Evolutionary conservation across 2,888 invertebrate genomes (phyloP).

Genomic region (Ptilodon capucinus): DNA sequence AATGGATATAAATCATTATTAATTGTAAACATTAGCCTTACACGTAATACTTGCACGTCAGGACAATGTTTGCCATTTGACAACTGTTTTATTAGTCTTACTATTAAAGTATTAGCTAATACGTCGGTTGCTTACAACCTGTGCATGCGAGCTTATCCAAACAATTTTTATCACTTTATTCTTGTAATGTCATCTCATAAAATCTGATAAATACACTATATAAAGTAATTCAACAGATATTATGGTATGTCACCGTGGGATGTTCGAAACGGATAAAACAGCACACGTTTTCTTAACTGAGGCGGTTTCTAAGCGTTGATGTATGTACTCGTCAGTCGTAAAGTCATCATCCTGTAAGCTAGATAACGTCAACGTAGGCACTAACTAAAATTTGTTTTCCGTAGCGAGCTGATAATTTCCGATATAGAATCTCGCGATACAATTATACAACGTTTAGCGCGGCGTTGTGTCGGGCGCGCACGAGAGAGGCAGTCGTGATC

Average conservation of each 20-base stretch:
- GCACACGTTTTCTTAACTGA: not conserved
- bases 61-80: not conserved
- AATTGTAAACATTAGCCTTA: constrained; percentile 22
- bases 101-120: not conserved
- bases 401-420: constrained; percentile 75
- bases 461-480: constrained; percentile 57
- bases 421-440: constrained; percentile 76
- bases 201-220: no score
- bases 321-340: constrained; percentile 1
- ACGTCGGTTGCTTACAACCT: constrained; percentile 19
- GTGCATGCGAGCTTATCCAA: not conserved
- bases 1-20: constrained; percentile 36
- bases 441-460: constrained; percentile 79
- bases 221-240: not conserved
- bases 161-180: not conserved
- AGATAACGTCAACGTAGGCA: constrained; percentile 58
- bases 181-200: constrained; percentile 31
- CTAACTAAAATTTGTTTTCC: constrained; percentile 74
- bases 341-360: constrained; percentile 54
- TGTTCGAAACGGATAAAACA: not conserved
- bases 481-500: constrained; percentile 74
- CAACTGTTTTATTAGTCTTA: not conserved
- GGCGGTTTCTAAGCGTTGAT: not conserved
- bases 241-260: not conserved
- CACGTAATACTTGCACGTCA: not conserved